phyloP scores from a whole-genome alignment of 2,888 invertebrate species.

The Neria commutata region DNA sequence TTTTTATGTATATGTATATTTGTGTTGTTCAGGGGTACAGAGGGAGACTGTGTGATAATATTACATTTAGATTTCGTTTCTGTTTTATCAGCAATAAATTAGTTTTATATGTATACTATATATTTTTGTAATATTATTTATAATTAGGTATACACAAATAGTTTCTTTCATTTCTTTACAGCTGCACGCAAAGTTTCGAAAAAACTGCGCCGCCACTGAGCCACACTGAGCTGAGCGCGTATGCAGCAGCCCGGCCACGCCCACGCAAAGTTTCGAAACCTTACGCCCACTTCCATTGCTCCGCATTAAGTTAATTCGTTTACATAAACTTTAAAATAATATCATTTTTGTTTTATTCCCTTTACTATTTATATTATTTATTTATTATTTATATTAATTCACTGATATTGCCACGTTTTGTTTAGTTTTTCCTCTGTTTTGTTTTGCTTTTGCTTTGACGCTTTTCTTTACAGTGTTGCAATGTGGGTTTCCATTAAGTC shows the following conservation, averaged over 20 bases:
- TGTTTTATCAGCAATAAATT: constrained; percentile 1
- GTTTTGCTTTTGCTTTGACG: no score
- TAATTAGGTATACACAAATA: constrained; percentile 50
- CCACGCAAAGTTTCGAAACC: constrained; percentile 7
- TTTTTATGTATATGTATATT: constrained; percentile 36
- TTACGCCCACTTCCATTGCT: constrained; percentile 22
- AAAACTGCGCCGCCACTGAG: constrained; percentile 11
- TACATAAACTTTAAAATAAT: constrained; percentile 32
- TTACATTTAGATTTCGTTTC: constrained; percentile 1
- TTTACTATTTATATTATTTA: constrained; percentile 31
- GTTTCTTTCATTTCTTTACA: constrained; percentile 35
- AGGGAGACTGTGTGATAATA: neutral
- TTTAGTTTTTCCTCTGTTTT: constrained; percentile 12
- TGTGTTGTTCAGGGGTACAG: constrained; percentile 5
- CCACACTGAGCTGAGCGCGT: no score
- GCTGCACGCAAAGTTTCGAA: constrained; percentile 12
- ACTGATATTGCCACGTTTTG: constrained; percentile 52
- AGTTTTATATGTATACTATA: constrained; percentile 7
- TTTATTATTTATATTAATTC: constrained; percentile 27
- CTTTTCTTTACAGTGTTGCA: no score
- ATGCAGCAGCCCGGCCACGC: no score
- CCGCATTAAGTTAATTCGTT: neutral
- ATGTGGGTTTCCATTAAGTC: constrained; percentile 7
- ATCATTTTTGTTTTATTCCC: constrained; percentile 36
- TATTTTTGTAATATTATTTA: constrained; percentile 7